phyloP scores from a whole-genome alignment of 1,140 invertebrate species.

The Halictus rubicundus region DNA sequence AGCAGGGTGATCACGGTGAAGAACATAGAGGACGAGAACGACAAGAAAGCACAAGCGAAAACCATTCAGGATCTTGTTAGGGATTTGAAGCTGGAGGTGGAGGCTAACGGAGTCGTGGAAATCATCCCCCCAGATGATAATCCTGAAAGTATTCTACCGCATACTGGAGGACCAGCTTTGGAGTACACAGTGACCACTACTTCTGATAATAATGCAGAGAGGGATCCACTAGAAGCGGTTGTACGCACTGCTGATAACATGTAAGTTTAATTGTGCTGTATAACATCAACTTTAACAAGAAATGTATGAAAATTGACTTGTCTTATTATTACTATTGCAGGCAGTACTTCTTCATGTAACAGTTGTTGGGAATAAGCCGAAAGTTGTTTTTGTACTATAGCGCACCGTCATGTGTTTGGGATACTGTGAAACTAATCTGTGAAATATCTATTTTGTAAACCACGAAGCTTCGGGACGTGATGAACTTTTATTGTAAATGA shows the following conservation, averaged over 20 bases:
- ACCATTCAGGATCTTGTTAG: constrained; percentile 76
- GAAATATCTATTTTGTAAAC: constrained; percentile 29
- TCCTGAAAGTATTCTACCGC: constrained; percentile 77
- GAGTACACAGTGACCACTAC: constrained; percentile 68
- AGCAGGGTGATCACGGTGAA: constrained; percentile 58
- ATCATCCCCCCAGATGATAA: constrained; percentile 71
- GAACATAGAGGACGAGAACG: constrained; percentile 41
- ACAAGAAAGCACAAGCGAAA: constrained; percentile 60
- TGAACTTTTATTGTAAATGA: not conserved
- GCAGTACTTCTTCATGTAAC: constrained; percentile 74
- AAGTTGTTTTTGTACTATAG: not conserved
- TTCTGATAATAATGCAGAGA: constrained; percentile 51
- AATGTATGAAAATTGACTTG: not conserved
- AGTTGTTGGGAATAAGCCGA: not conserved
- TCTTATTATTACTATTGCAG: constrained; percentile 58
- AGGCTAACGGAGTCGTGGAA: constrained; percentile 71
- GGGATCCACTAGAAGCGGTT: constrained; percentile 76
- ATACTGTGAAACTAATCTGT: no score
- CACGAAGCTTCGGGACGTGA: not conserved
- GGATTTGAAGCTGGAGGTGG: constrained; percentile 75
- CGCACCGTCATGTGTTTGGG: not conserved
- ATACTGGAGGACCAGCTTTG: constrained; percentile 70
- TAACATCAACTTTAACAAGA: no score
- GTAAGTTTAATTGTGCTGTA: constrained; percentile 57
- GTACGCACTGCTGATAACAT: constrained; percentile 71